Conservation (phyloP, 2,888 invertebrate species). For the Galeopsomyia nigrocyanea region DNA sequence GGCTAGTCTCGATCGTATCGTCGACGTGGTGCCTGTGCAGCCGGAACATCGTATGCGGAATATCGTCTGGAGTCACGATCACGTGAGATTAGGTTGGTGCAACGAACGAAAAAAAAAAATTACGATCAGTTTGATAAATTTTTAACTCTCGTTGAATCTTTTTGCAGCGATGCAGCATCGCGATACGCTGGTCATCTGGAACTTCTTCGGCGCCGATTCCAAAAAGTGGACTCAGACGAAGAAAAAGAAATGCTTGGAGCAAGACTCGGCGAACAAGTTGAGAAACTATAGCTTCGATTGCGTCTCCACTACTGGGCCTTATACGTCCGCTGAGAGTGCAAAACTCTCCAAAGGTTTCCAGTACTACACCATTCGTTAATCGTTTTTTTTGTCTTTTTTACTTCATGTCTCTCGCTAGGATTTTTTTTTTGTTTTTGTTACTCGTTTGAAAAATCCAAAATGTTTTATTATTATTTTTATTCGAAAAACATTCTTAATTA, state of each 20-base stretch:
- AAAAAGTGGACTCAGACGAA: conserved; percentile 24
- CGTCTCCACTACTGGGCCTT: not conserved
- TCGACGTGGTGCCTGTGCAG: conserved; percentile 55
- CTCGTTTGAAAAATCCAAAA: too few relatives aligned
- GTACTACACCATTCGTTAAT: conserved; percentile 51
- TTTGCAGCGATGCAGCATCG: conserved; percentile 51
- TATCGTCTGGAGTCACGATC: conserved; percentile 57
- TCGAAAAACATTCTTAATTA: not conserved
- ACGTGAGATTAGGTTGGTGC: conserved; percentile 55
- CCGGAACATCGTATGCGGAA: conserved; percentile 44
- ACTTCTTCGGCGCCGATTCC: conserved; percentile 57
- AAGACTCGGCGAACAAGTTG: conserved; percentile 3
- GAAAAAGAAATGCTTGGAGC: not conserved
- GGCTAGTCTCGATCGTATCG: conserved; percentile 56
- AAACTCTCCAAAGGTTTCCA: conserved; percentile 40
- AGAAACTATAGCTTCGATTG: conserved; percentile 7
- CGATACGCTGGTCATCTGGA: conserved; percentile 53
- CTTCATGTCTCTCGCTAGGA: too few relatives aligned
- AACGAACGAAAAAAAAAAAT: conserved; percentile 7
- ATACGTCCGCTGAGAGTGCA: conserved; percentile 13
- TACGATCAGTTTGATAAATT: not conserved
- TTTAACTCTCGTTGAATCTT: conserved; percentile 7
- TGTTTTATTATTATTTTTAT: not conserved
- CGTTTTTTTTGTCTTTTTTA: not conserved
- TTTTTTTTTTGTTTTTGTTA: not conserved